Conservation (phyloP, 2,797 vertebrate genomes). For the Tangara arthus region DNA sequence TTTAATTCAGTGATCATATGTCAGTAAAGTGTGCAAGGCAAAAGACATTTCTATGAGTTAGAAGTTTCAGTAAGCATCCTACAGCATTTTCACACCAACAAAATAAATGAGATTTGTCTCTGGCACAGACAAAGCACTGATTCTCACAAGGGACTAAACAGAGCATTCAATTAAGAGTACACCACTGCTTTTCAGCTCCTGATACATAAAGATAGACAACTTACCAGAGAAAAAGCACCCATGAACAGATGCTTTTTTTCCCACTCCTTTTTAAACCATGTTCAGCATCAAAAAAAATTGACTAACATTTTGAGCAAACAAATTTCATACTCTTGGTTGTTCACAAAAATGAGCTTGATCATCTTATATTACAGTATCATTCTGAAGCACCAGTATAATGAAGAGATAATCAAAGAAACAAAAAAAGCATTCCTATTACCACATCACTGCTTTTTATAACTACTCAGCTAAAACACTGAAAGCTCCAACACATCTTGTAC, state of each 20-base stretch:
- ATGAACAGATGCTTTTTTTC: neutral
- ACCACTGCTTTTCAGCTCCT: neutral
- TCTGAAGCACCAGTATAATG: neutral
- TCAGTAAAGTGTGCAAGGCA: neutral
- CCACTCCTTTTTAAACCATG: neutral
- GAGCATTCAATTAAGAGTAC: slow-evolving; percentile 1
- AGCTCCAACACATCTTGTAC: neutral
- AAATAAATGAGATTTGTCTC: slow-evolving; percentile 35
- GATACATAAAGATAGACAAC: neutral
- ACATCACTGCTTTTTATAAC: slow-evolving; percentile 40
- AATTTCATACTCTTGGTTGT: slow-evolving; percentile 1
- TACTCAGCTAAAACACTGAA: neutral
- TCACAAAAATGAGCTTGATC: slow-evolving; percentile 26
- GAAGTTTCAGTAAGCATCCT: neutral
- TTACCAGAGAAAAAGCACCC: neutral
- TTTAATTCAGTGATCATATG: neutral
- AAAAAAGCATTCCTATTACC: neutral
- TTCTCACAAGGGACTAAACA: slow-evolving; percentile 2
- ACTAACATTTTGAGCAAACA: slow-evolving; percentile 35
- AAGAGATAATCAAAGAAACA: slow-evolving; percentile 29
- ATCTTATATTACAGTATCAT: neutral
- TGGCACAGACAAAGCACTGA: neutral
- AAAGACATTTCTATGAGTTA: neutral
- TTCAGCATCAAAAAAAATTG: slow-evolving; percentile 5
- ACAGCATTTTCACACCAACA: neutral